Percentiles rank a stretch among this genome's conserved stretches.
phyloP scores from a whole-genome alignment of 2,113 vertebrate genomes.

The Agapornis roseicollis region DNA sequence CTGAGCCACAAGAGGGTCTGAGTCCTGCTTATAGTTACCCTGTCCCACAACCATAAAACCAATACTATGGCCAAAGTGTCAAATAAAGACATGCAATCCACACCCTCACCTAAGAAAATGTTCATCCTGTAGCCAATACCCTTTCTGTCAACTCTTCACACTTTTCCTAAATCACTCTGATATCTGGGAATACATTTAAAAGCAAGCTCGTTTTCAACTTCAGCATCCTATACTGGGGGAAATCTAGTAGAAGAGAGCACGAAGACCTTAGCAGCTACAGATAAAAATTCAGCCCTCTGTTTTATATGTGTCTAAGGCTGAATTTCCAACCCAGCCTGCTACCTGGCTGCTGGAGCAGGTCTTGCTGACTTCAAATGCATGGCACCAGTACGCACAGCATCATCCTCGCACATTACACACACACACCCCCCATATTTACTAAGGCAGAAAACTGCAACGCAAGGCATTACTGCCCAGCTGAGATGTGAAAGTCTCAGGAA shows the following conservation, averaged over 20 bases:
- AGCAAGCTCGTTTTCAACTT: background rate
- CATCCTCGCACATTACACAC: background rate
- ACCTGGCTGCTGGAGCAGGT: background rate
- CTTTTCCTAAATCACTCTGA: background rate
- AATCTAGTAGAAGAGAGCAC: background rate
- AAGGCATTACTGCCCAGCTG: background rate
- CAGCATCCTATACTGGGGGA: background rate
- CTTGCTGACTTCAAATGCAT: background rate
- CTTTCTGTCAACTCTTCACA: background rate
- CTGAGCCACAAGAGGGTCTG: background rate
- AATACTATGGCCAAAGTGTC: background rate
- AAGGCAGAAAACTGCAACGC: background rate
- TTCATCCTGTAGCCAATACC: background rate
- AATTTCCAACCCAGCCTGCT: background rate
- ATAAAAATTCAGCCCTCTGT: background rate
- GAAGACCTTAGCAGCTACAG: background rate
- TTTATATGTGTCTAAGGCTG: background rate
- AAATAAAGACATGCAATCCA: background rate
- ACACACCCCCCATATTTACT: background rate
- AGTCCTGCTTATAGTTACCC: background rate
- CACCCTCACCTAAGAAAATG: background rate
- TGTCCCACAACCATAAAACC: background rate
- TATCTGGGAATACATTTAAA: background rate
- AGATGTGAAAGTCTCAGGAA: background rate
- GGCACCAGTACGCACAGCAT: accelerated